phyloP scores from a whole-genome alignment of 2,888 invertebrate species.

The Deilephila elpenor region DNA sequence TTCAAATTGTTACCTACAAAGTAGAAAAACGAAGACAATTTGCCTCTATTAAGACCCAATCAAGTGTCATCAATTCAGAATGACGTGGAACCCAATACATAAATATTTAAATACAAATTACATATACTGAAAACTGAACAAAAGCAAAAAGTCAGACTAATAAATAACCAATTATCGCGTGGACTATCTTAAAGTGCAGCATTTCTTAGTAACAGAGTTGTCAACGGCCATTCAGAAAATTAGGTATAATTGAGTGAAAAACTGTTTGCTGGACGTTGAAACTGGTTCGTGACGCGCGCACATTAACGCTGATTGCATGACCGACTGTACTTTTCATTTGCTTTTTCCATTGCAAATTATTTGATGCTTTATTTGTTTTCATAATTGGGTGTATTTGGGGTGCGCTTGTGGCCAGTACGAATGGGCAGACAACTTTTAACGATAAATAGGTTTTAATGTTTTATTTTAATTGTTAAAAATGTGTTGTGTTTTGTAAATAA shows the following conservation, averaged over 20 bases:
- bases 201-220: slow-evolving; percentile 22
- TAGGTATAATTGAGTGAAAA: slow-evolving; percentile 36
- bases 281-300: slow-evolving; percentile 47
- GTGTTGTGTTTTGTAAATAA: not conserved
- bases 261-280: slow-evolving; percentile 39
- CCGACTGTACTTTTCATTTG: slow-evolving; percentile 53
- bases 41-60: no score
- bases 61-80: not conserved
- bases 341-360: slow-evolving; percentile 58
- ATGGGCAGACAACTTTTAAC: not conserved
- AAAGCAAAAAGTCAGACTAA: not conserved
- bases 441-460: slow-evolving; percentile 2
- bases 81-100: not conserved
- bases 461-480: not conserved
- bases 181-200: not conserved
- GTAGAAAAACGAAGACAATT: no score
- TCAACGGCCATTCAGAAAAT: slow-evolving; percentile 38
- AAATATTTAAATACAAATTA: not conserved
- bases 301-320: slow-evolving; percentile 62
- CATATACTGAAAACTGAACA: not conserved
- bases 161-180: slow-evolving; percentile 17
- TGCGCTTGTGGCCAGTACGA: slow-evolving; percentile 23
- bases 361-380: slow-evolving; percentile 53
- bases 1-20: no score
- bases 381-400: slow-evolving; percentile 37